Base-by-base conservation (phyloP, 1,140 invertebrate species). In the Drusus annulatus region DNA sequence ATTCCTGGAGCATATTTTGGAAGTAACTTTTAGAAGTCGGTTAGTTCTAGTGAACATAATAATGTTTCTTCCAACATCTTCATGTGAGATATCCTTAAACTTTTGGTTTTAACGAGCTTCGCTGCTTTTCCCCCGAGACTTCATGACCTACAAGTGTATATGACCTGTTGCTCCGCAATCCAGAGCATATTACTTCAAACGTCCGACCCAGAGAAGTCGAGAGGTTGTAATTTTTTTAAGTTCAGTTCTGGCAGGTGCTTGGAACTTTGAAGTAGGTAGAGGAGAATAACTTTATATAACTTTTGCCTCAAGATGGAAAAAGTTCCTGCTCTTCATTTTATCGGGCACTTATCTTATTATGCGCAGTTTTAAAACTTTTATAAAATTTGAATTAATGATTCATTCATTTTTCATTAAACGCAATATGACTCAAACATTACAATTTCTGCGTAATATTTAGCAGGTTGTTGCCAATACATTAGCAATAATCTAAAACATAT, bases 201-300 rank as follows among this genome's bases (percentile, higher is more conserved):
- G 31, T 17, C 25, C 63, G 31, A 45, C 13, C 36, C 16, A 36
- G 31, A 19, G 36, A 45, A 31, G 25, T 45, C 25, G 19, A 45
- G n/a, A 60, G 17, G 31, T 31, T 45, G 62, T 68, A 36, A 31
- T 68, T 60, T 36, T n/a, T 36, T 36, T 36, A 68, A 68, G 63
- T 68, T 68, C 28, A 68, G 28, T 0, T 60, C 21, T 60, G 58
- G 23, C 23, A 45, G 8, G 8, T 60, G 23, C 23, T 60, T 19
- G 23, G 56, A 23, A 60, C 19, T 60, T 60, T 60, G 23, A 60
- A 21, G 36, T 45, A 45, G 36, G 36, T 45, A 45, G 36, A 8
- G 36, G 19, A 17, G 63, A 17, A n/a, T 36, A 36, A 68, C 17
- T 68, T 19, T 31, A 28, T 31, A 36, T 5, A 68, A 31, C 17